Base-by-base conservation (phyloP, 2,797 vertebrate genomes). In the Pseudotriccus pelzelni region DNA sequence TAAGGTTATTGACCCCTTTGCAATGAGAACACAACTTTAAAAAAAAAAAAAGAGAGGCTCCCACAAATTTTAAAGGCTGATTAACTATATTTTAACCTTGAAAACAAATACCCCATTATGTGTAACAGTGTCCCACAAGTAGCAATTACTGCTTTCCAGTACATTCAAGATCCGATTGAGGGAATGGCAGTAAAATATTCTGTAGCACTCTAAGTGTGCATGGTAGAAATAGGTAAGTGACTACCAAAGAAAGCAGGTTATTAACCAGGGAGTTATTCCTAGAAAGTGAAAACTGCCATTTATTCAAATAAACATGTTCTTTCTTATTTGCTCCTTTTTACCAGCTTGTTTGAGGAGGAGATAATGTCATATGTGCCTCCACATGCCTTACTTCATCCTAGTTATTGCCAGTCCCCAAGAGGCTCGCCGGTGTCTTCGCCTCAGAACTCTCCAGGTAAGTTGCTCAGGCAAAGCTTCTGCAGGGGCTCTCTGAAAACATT, bases 321-420 rank as follows among this genome's bases (percentile, higher is more conserved):
- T 44, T 84, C 22, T 41, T 59, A 85, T 90, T 92, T 62, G 41
- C 22, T 83, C 39, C 52, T 89, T 94, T 87, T 91, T 72, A 25
- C 36, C 98, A 99, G 99, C 97, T 98, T 99, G 91, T 99, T 99
- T 98, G 99, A 99, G 98, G 99, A 99, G 97, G 99, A 99, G 96
- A 99, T 99, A 97, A 99, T 99, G 99, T 99, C 99, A 5, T 99
- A 99, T 16, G 98, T 99, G 91, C 99, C 99, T 5, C 98, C 99
- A 96, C 99, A 99, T 96, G 98, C 99, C 94, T 98, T 99, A 98
- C 98, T 99, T 90, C 98, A 99, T 97, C 98, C 99, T 47, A 99
- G 98, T 96, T 99, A 99, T 98, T 98, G 98, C 97, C 98, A 99
- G 95, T 98, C 98, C 63, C 98, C 98, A 3, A 97, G 98, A 66